These are phyloP conservation scores for Tenebrio molitor DNA, from an alignment of 1,140 invertebrate genomes.

Conservation along the genomic window DNA sequence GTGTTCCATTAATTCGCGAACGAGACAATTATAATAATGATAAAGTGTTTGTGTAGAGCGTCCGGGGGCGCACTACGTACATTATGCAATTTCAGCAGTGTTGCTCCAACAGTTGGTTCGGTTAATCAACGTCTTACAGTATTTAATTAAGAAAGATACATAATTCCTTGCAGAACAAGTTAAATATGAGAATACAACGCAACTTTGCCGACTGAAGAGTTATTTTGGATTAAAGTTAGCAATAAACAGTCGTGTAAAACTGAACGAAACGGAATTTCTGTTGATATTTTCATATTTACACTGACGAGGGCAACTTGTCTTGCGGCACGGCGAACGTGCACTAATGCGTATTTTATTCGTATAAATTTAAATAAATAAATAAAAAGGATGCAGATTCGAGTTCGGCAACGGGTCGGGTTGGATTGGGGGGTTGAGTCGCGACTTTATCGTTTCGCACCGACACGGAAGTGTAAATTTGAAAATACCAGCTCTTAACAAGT, in stretches of 20 bases:
- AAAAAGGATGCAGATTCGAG: not conserved
- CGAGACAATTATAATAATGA: no score
- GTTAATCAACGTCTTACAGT: slow-evolving; percentile 22
- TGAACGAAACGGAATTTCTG: slow-evolving; percentile 20
- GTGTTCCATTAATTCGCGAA: no score
- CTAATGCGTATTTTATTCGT: slow-evolving; percentile 3
- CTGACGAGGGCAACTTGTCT: not conserved
- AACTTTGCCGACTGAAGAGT: slow-evolving; percentile 25
- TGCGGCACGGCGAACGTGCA: not conserved
- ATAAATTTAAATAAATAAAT: slow-evolving; percentile 8
- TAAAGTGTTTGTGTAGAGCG: no score
- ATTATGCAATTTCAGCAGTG: slow-evolving; percentile 13
- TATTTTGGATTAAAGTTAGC: slow-evolving; percentile 4
- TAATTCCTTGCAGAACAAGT: slow-evolving; percentile 18
- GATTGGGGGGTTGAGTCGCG: no score
- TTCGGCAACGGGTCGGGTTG: not conserved
- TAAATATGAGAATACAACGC: slow-evolving; percentile 25
- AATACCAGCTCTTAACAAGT: slow-evolving; percentile 49
- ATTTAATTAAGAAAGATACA: slow-evolving; percentile 40
- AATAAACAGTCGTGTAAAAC: slow-evolving; percentile 24
- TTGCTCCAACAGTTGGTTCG: slow-evolving; percentile 14
- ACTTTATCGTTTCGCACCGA: not conserved
- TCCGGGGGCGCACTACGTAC: no score
- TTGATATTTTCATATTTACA: slow-evolving; percentile 33
- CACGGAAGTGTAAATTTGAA: slow-evolving; percentile 1